Percentiles rank a stretch among this genome's conserved stretches.
Conservation (phyloP, 1,140 invertebrate genomes). For the Sarcophaga peregrina region DNA sequence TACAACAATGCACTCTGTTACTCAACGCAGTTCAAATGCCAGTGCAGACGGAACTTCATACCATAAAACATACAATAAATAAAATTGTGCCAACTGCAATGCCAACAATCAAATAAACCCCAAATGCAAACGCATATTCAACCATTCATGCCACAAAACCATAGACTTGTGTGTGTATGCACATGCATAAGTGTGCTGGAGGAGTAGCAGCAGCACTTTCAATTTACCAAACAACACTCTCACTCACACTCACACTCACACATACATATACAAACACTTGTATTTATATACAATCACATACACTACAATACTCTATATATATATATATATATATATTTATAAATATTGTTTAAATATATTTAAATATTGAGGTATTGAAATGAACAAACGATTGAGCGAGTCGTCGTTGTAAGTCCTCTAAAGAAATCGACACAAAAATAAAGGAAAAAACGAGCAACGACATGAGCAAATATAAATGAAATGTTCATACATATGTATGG, state of each 20-base stretch:
- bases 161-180: neutral
- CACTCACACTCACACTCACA: neutral
- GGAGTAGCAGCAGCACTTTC: no score
- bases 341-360: neutral
- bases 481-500: no score
- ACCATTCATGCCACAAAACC: neutral
- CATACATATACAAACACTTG: neutral
- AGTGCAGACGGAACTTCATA: conserved; percentile 9
- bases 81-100: conserved; percentile 22
- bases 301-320: no score
- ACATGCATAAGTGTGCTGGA: no score
- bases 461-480: no score
- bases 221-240: neutral
- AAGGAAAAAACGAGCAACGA: no score
- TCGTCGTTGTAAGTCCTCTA: no score
- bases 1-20: neutral
- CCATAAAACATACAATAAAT: conserved; percentile 8
- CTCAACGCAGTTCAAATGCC: neutral
- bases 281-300: neutral
- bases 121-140: neutral
- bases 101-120: neutral
- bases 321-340: neutral
- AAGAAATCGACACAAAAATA: no score
- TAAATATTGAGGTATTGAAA: neutral
- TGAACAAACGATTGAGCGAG: no score